Evolutionary conservation across 1,140 invertebrate genomes (phyloP), one percentile per base, ranked within the genome.

Genomic region (Drosophila navojoa): DNA sequence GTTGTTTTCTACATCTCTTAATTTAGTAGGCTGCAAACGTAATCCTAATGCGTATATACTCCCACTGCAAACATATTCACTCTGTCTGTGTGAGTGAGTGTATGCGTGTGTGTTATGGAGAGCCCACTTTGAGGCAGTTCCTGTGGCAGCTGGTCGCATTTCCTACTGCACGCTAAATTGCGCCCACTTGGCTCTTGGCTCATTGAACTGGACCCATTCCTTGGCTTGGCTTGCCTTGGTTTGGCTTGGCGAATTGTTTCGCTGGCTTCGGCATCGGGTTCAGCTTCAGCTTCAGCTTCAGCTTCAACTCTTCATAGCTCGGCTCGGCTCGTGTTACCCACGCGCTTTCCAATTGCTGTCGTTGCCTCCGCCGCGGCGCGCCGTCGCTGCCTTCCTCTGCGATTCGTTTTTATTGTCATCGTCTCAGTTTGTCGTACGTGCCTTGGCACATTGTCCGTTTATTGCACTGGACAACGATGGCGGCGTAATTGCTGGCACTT

Each of bases 331-430:
- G 82, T 85, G 82, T 86, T 85, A 85, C 81, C 81, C 81, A 85
- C 81, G 81, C 82, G 81, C 77, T 81, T 67, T 78, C 67, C 77
- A 73, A 79, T 84, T 81, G 79, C 69, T 70, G 68, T 49, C 40
- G 45, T 29, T 5, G 44, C 13, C 45, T 45, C 57, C 25, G 13
- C 29, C 25, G 58, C 58, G 55, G 64, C 52, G 19, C 40, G 35
- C 19, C 66, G 29, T 44, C 60, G 61, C 45, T 38, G 42, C 42
- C 42, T 45, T 45, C n/a, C 40, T 58, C 64, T 71, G 81, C 78
- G 69, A 87, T 86, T 86, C 76, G 76, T 66, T 87, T 86, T 86
- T 86, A 86, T 86, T 87, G 84, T 86, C 82, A 86, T 85, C 81
- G 78, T 76, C 79, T 87, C 79, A 79, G 82, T 87, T 81, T 79